Evolutionary conservation across 2,888 invertebrate species (phyloP), one percentile per base, ranked within the genome.

Genomic region (Cantharis lateralis): DNA sequence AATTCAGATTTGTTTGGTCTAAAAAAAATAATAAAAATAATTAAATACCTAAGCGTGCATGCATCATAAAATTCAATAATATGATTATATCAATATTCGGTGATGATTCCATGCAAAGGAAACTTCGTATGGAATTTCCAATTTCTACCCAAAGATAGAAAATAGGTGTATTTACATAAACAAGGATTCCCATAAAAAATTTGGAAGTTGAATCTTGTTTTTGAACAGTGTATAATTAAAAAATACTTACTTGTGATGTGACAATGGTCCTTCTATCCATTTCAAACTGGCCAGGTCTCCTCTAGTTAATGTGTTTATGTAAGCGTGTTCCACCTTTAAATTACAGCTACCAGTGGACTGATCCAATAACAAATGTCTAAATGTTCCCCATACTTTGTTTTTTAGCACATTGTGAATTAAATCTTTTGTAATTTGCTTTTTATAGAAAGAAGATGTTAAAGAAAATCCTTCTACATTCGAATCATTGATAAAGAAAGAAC

Each of bases 201-300:
- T n/a, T n/a, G n/a, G n/a, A n/a, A n/a, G n/a, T n/a, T n/a, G n/a
- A n/a, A n/a, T n/a, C n/a, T n/a, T n/a, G n/a, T n/a, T n/a, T n/a
- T n/a, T n/a, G n/a, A n/a, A n/a, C n/a, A n/a, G 18, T 18, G 18
- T 4, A 18, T 18, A 18, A 2, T 18, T 18, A 20, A 20, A 24
- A 1, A 24, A 82, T 66, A 88, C 88, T 76, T 88, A 88, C 85
- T 89, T 90, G 84, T 92, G 91, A 84, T 91, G 92, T 63, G 93
- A 91, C 69, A 93, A 91, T 71, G 94, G 95, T 74, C 96, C 96
- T 90, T 96, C 98, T 86, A 98, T 96, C 98, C 96, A 99, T 84
- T 93, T 93, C 82, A 97, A 91, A 83, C 95, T 98, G 16, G 98
- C 93, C 81, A 99, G 91, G 89, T 99, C 99, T 75, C 99, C 99